phyloP scores from a whole-genome alignment of 2,888 invertebrate species.

The Tachystola acroxantha region DNA sequence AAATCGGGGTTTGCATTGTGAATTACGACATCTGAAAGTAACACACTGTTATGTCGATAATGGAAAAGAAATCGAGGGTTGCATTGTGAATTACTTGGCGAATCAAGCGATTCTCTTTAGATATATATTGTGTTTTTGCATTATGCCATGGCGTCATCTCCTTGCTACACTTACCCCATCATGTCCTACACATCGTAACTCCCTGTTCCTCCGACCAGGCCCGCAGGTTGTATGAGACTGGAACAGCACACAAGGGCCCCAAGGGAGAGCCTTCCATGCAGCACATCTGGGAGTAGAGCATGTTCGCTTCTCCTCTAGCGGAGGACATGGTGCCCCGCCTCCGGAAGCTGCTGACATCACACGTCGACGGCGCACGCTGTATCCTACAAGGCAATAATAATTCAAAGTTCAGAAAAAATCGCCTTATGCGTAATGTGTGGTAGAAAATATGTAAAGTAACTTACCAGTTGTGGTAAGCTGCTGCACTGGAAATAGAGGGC shows the following conservation, averaged over 20 bases:
- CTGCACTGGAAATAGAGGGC: constrained; percentile 68
- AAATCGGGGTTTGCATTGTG: too few relatives aligned
- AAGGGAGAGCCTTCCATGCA: constrained; percentile 70
- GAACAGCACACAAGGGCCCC: constrained; percentile 70
- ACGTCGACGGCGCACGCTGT: constrained; percentile 64
- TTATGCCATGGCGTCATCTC: too few relatives aligned
- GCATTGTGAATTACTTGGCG: too few relatives aligned
- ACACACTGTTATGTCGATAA: too few relatives aligned
- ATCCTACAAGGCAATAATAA: constrained; percentile 46
- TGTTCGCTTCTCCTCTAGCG: constrained; percentile 74
- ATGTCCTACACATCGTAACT: constrained; percentile 76
- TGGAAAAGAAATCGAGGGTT: too few relatives aligned
- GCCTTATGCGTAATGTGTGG: too few relatives aligned
- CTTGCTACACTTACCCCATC: constrained; percentile 67
- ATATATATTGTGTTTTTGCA: too few relatives aligned
- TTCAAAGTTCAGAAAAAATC: too few relatives aligned
- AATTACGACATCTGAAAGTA: too few relatives aligned
- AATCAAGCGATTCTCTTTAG: too few relatives aligned
- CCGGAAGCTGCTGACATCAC: constrained; percentile 71
- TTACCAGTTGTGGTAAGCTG: constrained; percentile 69
- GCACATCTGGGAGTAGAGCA: constrained; percentile 75
- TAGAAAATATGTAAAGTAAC: too few relatives aligned
- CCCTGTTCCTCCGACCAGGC: constrained; percentile 76
- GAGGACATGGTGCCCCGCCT: constrained; percentile 69
- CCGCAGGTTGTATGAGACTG: constrained; percentile 74